Base-by-base conservation (phyloP, 2,113 vertebrate genomes). In the Platycercus adscitus region DNA sequence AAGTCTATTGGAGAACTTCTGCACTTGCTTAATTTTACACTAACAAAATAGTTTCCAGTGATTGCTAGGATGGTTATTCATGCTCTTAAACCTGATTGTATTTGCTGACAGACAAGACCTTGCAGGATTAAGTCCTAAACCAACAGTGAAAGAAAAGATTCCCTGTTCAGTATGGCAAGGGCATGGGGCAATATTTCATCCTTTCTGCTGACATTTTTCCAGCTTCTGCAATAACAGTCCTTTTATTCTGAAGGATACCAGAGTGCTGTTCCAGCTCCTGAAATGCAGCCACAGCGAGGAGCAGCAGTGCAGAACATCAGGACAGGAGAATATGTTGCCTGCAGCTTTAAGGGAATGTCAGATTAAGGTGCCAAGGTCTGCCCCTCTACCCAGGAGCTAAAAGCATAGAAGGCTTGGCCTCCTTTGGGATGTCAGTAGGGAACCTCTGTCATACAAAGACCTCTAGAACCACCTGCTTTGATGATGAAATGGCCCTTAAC, bases 91-190 rank as follows among this genome's bases (percentile, higher is more conserved):
- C 47, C 86, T 84, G 92, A 96, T 81, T 93, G 92, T 58, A 7
- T 60, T 81, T 84, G 88, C 86, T 96, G 96, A 97, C 86, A 95
- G 94, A 96, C 52, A 79, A 63, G 68, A 65, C 69, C 77, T 92
- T 79, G 83, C 72, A 86, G 90, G 77, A 95, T 80, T 76, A 68
- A 75, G 4, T 83, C 77, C 88, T 86, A 71, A 88, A 93, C 72
- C 65, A 81, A 25, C 56, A 50, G 35, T 39, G 86, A 77, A 94
- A 96, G 86, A 96, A 95, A 96, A 92, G 92, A 83, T 88, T 86
- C 93, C 92, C 92, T 96, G 88, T 95, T 94, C 31, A 5, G 39
- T 25, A 35, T 72, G 73, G 61, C 68, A 83, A 58, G 88, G 78
- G 63, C 58, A 89, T 7, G 60, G 65, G 83, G 28, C 78, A 81